Evolutionary conservation across 2,797 vertebrate genomes (phyloP).

Genomic region (Scolopax bukidnonensis): DNA sequence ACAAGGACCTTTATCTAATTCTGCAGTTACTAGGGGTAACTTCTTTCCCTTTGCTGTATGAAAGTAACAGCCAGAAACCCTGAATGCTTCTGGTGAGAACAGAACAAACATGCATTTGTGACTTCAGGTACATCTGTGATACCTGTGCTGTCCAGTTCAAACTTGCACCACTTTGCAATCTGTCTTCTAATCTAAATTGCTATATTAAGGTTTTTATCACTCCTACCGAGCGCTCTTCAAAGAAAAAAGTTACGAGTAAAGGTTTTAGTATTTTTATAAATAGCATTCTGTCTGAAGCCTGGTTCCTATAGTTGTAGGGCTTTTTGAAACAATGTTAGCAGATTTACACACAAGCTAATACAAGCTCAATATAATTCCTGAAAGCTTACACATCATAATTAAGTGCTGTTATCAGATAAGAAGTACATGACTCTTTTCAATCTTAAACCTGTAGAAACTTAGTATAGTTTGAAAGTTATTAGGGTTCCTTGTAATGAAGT

Average conservation of each 20-base stretch:
- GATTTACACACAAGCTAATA: background rate
- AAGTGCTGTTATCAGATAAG: background rate
- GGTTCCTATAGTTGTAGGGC: background rate
- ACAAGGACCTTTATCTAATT: background rate
- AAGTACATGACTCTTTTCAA: background rate
- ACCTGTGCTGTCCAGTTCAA: background rate
- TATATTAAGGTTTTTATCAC: background rate
- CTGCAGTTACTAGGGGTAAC: background rate
- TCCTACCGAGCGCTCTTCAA: background rate
- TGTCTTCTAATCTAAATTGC: background rate
- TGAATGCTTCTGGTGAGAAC: fast-evolving
- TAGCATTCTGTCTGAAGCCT: background rate
- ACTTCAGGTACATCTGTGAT: background rate
- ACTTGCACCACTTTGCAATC: background rate
- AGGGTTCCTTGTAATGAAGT: background rate
- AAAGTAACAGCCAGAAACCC: background rate
- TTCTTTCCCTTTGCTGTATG: background rate
- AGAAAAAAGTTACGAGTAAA: background rate
- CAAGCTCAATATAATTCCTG: background rate
- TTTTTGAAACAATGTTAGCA: background rate
- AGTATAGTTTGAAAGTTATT: background rate
- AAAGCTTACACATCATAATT: background rate
- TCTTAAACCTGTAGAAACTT: background rate
- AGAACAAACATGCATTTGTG: background rate
- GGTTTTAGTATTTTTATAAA: background rate